Base-by-base conservation (phyloP, 2,888 invertebrate species). In the Agrotis exclamationis region DNA sequence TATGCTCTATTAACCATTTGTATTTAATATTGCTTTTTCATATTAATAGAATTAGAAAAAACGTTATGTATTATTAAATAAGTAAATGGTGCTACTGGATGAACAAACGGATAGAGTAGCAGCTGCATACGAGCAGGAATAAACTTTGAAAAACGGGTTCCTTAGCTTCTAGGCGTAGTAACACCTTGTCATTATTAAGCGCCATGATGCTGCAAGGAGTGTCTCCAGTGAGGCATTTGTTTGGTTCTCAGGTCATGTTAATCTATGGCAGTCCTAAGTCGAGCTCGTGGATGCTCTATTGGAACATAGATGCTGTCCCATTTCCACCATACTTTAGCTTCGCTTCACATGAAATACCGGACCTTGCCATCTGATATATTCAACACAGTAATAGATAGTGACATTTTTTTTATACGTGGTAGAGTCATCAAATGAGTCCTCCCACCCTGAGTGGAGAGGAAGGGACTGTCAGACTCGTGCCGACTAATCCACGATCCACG, bases 131-230 rank as follows among this genome's bases (percentile, higher is more conserved):
- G 16, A 48, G 22, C 58, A 58, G 24, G 62, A 76, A 70, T 58
- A 53, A 58, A 28, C 48, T 59, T n/a, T 13, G 39, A 16, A 53
- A 74, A 76, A 74, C 62, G 51, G 47, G 70, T 70, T 69, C 24
- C 51, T 58, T 63, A 50, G 47, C 44, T 53, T 76, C 56, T 58
- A 70, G 24, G 39, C 47, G 28, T 44, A 57, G 57, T 62, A 48
- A 48, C 39, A 57, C 22, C 22, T 20, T 69, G 60, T 11, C 20
- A 47, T 20, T 70, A 69, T 62, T 70, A 48, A 47, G n/a, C 57
- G 39, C 20, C n/a, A 47, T 18, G 62, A 33, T 51, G 1, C 39
- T 39, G 50, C 51, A 22, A 39, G 28, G 24, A 24, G 18, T 53
- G 74, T 53, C 57, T 47, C 18, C 50, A 69, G 51, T 39, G 13